Conservation (phyloP, 2,888 invertebrate genomes). For the Taphrorychus bicolor region DNA sequence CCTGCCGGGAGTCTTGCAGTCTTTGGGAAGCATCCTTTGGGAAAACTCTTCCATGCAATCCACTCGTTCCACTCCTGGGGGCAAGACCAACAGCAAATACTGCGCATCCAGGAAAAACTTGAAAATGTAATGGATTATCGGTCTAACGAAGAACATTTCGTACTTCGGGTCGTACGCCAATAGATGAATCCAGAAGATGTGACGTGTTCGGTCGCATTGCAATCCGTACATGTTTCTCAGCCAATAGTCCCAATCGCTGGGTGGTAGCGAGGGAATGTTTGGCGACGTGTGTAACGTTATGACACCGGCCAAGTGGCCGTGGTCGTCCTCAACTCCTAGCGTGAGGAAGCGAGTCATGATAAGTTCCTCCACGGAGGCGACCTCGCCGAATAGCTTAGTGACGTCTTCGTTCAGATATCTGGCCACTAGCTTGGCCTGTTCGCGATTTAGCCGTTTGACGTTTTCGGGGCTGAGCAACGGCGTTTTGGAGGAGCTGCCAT, state of each 20-base stretch:
- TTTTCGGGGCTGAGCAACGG: constrained; percentile 41
- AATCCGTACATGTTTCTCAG: constrained; percentile 62
- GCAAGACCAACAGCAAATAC: constrained; percentile 64
- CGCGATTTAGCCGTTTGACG: constrained; percentile 38
- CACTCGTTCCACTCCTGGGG: constrained; percentile 54
- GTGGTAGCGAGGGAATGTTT: constrained; percentile 64
- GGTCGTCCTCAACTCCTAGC: constrained; percentile 57
- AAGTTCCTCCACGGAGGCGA: constrained; percentile 31
- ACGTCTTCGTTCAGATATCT: constrained; percentile 35
- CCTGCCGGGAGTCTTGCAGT: constrained; percentile 42
- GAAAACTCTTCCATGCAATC: constrained; percentile 53
- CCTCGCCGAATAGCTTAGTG: constrained; percentile 43
- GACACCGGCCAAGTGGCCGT: constrained; percentile 55
- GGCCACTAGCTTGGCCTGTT: constrained; percentile 36
- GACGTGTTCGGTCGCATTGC: constrained; percentile 59
- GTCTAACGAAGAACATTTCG: constrained; percentile 54
- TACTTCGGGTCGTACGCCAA: constrained; percentile 64
- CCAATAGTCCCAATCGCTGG: constrained; percentile 68
- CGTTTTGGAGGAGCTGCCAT: too few species aligned
- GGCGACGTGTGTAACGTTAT: constrained; percentile 62
- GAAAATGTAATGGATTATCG: constrained; percentile 62
- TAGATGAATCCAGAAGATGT: constrained; percentile 68
- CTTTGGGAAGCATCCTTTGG: constrained; percentile 50
- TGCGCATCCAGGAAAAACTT: constrained; percentile 62
- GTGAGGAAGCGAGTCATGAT: constrained; percentile 61